phyloP scores from a whole-genome alignment of 2,797 vertebrate genomes.

The Sebastes flavidus region DNA sequence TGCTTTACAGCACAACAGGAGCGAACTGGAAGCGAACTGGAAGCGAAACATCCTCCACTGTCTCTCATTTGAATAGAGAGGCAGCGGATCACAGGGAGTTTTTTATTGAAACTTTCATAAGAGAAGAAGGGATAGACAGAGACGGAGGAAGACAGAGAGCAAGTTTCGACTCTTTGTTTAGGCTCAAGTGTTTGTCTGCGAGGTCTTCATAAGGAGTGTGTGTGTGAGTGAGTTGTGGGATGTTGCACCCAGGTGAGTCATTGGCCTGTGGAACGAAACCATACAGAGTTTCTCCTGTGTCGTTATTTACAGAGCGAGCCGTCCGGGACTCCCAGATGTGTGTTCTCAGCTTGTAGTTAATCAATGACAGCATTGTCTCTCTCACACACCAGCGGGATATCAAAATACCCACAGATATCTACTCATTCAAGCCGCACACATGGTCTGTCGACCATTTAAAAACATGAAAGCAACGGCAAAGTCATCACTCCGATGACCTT shows the following conservation, averaged over 20 bases:
- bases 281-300: constrained; percentile 31
- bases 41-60: neutral
- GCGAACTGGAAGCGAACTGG: too few species aligned
- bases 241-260: constrained; percentile 67
- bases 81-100: neutral
- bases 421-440: neutral
- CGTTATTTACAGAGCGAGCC: constrained; percentile 51
- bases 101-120: constrained; percentile 13
- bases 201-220: neutral
- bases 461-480: neutral
- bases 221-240: constrained; percentile 10
- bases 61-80: neutral
- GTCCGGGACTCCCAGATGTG: constrained; percentile 52
- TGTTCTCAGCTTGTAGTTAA: constrained; percentile 59
- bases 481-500: neutral
- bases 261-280: constrained; percentile 54
- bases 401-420: neutral
- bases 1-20: neutral
- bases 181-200: constrained; percentile 22
- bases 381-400: neutral
- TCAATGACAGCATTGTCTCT: constrained; percentile 47
- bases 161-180: constrained; percentile 36
- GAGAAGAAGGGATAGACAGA: neutral
- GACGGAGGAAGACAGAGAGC: constrained; percentile 13
- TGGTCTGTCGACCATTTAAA: neutral